Base-by-base conservation (phyloP, 2,888 invertebrate species). In the Meta bourneti region DNA sequence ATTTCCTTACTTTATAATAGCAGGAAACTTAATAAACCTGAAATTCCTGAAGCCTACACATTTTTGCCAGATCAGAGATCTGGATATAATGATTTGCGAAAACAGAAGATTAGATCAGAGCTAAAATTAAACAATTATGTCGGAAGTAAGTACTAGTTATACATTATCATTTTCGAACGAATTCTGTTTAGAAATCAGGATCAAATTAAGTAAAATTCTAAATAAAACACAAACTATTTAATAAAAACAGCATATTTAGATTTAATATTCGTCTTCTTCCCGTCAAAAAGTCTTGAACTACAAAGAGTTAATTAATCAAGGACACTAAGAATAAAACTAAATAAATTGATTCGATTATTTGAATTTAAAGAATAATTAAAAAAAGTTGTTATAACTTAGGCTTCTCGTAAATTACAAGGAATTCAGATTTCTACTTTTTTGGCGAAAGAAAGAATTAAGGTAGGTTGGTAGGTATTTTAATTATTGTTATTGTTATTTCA, bases 201-300 rank as follows among this genome's bases (percentile, higher is more conserved):
- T 11, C 52, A 16, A 74, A 84, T 75, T 74, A 13, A 70, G n/a
- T 16, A 77, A 85, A 82, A 82, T 91, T 91, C 86, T 72, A 82
- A 86, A 91, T 86, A 85, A 85, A 90, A 91, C 82, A 91, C 77
- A 91, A 91, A 81, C 86, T 86, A 86, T 49, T 86, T 80, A 90
- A 80, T 81, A 75, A 72, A 77, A 91, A 79, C 90, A 85, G 83
- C 89, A 72, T 84, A 89, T 82, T 89, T 72, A 16, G 61, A 61
- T 61, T 78, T 54, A 20, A 71, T 79, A 77, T 71, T 89, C 89
- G 79, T 89, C 89, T 89, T 89, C 89, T 61, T 61, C 61, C 61
- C 61, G 9, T 61, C 61, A 61, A 61, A 34, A 61, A 61, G 61
- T 61, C 61, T 61, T 61, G 61, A 61, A 61, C 61, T 61, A 61